Conservation (phyloP, 2,797 vertebrate species). For the Ceyx erithaca region DNA sequence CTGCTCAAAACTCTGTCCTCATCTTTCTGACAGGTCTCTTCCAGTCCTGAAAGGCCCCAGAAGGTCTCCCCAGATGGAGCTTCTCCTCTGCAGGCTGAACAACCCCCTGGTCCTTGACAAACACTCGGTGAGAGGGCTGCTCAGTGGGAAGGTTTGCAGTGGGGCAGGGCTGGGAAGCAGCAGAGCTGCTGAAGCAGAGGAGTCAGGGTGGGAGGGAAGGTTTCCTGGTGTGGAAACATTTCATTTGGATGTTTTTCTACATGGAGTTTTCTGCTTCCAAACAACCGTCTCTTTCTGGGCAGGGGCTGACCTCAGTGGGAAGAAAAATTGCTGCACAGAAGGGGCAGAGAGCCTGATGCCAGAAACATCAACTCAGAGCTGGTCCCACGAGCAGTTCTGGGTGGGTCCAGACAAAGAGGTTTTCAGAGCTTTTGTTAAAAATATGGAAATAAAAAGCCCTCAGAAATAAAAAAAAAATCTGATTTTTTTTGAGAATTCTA, state of each 20-base stretch:
- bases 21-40: not conserved
- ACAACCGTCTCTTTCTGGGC: not conserved
- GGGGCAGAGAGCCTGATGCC: not conserved
- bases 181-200: not conserved
- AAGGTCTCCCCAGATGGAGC: not conserved
- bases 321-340: constrained; percentile 42
- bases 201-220: not conserved
- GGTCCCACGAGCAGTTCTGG: not conserved
- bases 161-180: not conserved
- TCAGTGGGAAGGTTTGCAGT: not conserved
- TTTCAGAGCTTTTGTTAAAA: constrained; percentile 14
- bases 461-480: not conserved
- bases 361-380: not conserved
- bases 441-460: not conserved
- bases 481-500: not conserved
- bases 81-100: not conserved
- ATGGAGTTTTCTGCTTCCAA: not conserved
- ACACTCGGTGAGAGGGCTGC: rapidly evolving
- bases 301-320: constrained; percentile 23
- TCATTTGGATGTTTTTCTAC: not conserved
- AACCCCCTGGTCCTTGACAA: not conserved
- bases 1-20: not conserved
- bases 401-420: constrained; percentile 5
- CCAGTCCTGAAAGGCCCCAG: not conserved
- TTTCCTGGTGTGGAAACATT: not conserved